Evolutionary conservation across 2,797 vertebrate genomes (phyloP), one percentile per base, ranked within the genome.

Genomic region (Dromococcyx pavoninus): DNA sequence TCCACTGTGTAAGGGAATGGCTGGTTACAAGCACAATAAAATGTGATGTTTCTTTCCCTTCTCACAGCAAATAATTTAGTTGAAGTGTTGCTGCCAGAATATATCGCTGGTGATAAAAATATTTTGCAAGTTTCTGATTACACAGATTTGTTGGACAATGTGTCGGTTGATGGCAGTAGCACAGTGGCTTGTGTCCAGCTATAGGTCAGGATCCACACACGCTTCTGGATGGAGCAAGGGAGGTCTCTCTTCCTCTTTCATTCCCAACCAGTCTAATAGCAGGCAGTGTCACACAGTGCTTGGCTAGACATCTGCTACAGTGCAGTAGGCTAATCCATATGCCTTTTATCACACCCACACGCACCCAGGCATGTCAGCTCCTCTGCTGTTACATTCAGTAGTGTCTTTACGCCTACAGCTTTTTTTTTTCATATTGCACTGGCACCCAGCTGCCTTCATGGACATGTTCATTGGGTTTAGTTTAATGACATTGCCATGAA

Each of bases 311-410:
- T 92, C 82, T 92, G 89, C 75, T 67, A 17, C 46, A 35, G 70
- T 57, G 61, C 91, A 86, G 85, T 30, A 62, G 11, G 76, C 3
- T 11, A 53, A 73, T 79, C 62, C 1, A 0, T 48, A 54, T 72
- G 46, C 76, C 66, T 91, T 93, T 93, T 73, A 93, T 94, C 88
- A 86, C 91, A 64, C 91, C 83, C 86, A 90, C 89, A 17, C 4
- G 0, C 73, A 89, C 73, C 27, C 66, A 17, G 88, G 90, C 91
- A 91, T 25, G 15, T 61, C 95, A 90, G 54, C 88, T 90, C 35
- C 93, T 95, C 96, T 86, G 64, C 85, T 95, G 2, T 23, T 91
- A n/a, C 53, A 18, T 60, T 93, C 27, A 37, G 58, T 25, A 86
- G 73, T 86, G 91, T 84, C 88, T 95, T 70, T 21, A 86, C 25